Percentiles rank a stretch among this genome's conserved stretches.
Evolutionary conservation across 2,888 invertebrate genomes (phyloP).

Genomic region (Dasypogon diadema): DNA sequence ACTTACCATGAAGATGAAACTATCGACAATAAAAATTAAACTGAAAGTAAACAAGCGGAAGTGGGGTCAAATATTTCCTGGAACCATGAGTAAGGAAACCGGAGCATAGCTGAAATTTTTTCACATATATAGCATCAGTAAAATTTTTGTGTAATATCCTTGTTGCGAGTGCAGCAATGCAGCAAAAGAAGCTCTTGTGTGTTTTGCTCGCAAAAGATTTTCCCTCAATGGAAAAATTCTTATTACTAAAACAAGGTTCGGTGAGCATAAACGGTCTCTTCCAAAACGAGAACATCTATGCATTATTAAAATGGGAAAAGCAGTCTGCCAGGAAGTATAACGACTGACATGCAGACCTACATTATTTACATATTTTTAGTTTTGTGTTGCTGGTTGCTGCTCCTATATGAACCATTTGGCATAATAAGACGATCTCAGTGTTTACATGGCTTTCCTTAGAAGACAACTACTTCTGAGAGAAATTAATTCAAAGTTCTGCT

Average conservation of each 20-base stretch:
- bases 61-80: neutral
- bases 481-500: conserved; percentile 18
- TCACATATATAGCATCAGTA: conserved; percentile 3
- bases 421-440: conserved; percentile 43
- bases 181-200: conserved; percentile 14
- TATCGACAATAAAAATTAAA: neutral
- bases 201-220: conserved; percentile 14
- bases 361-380: conserved; percentile 45
- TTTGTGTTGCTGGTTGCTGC: conserved; percentile 25
- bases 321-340: conserved; percentile 11
- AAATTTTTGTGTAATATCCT: conserved; percentile 20
- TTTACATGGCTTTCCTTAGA: conserved; percentile 22
- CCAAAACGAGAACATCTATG: conserved; percentile 35
- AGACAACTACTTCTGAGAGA: conserved; percentile 7
- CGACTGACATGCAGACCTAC: conserved; percentile 43
- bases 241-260: conserved; percentile 43
- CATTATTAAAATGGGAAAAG: conserved; percentile 41
- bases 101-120: neutral
- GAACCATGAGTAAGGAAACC: no score
- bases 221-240: conserved; percentile 35
- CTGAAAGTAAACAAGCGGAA: neutral
- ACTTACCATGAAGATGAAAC: neutral
- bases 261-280: conserved; percentile 25
- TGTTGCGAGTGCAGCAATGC: conserved; percentile 16
- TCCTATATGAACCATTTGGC: conserved; percentile 36